Base-by-base conservation (phyloP, 2,797 vertebrate species). In the Phoeniculus purpureus region DNA sequence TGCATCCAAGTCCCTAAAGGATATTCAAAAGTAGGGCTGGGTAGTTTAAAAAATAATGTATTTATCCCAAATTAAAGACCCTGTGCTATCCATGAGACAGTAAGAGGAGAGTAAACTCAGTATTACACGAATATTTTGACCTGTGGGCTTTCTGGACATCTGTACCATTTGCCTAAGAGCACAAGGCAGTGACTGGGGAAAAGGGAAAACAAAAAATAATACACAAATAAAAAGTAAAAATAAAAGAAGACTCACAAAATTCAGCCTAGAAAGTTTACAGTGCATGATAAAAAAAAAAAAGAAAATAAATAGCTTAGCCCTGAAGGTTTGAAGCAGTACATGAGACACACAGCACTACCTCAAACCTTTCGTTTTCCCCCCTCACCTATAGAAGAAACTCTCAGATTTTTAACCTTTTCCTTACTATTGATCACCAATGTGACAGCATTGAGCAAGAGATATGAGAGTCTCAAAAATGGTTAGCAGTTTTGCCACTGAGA, bases 381-480 rank as follows among this genome's bases (percentile, higher is more conserved):
- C 58, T 18, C 7, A 19, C 45, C 43, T 60, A 45, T 22, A 13
- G 68, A 91, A 91, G 59, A 48, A 77, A 74, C 60, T 54, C 72
- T n/a, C 74, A 75, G 84, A 94, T 43, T 7, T 81, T 29, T 56
- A 93, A 52, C 58, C 40, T 43, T 61, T 78, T 92, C 95, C 87
- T 89, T 84, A 75, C 87, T 78, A 67, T 7, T 54, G 54, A 89
- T 48, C 74, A 73, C 54, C 90, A 60, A 23, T 56, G 93, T 68
- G 73, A 94, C 71, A 87, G 95, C 85, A 95, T 34, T 90, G 71
- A 95, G 96, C 80, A 96, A 83, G 89, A 91, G 87, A 96, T 91
- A 96, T 51, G 93, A 96, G 93, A 95, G 95, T 95, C 96, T 97
- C 97, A 97, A 98, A 98, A 99, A 98, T 93, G 98, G 98, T 99